Evolutionary conservation across 2,888 invertebrate genomes (phyloP).

Genomic region (Romanomermis culicivorax): DNA sequence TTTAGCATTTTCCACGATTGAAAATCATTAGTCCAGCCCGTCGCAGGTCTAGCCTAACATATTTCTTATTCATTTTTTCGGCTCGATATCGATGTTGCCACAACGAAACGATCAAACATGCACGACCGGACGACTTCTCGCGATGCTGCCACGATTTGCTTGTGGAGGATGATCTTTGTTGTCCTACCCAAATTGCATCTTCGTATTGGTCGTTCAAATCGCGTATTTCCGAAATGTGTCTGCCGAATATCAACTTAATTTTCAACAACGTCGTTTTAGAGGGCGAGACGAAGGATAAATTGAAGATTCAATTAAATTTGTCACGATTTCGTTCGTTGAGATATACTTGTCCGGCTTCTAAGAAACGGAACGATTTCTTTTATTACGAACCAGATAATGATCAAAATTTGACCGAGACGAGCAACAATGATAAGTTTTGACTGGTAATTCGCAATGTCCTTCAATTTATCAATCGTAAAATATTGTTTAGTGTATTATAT

Average conservation of each 20-base stretch:
- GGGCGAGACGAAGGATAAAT: conserved; percentile 6
- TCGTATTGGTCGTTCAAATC: conserved; percentile 18
- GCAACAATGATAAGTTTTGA: too few relatives aligned
- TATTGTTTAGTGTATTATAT: too few relatives aligned
- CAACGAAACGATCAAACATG: conserved; percentile 10
- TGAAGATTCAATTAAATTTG: conserved; percentile 13
- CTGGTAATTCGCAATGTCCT: too few relatives aligned
- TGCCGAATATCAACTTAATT: conserved; percentile 20
- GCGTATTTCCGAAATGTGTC: conserved; percentile 22
- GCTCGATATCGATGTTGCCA: conserved; percentile 21
- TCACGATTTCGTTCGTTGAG: conserved; percentile 16
- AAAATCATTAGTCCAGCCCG: too few relatives aligned
- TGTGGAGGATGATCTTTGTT: conserved; percentile 12
- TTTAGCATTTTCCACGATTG: too few relatives aligned
- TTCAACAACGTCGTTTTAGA: conserved; percentile 14
- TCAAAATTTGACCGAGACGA: too few relatives aligned
- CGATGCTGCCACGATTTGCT: conserved; percentile 23
- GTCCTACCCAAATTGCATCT: conserved; percentile 13
- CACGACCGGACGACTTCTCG: conserved; percentile 21
- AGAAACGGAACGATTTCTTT: conserved; percentile 14
- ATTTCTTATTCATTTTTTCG: too few relatives aligned
- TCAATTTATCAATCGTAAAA: too few relatives aligned
- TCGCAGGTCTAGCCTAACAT: too few relatives aligned
- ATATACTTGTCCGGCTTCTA: conserved; percentile 17
- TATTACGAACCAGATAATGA: background rate